Conservation (phyloP, 92 coral and sea anemone species). For the Porites evermanni region DNA sequence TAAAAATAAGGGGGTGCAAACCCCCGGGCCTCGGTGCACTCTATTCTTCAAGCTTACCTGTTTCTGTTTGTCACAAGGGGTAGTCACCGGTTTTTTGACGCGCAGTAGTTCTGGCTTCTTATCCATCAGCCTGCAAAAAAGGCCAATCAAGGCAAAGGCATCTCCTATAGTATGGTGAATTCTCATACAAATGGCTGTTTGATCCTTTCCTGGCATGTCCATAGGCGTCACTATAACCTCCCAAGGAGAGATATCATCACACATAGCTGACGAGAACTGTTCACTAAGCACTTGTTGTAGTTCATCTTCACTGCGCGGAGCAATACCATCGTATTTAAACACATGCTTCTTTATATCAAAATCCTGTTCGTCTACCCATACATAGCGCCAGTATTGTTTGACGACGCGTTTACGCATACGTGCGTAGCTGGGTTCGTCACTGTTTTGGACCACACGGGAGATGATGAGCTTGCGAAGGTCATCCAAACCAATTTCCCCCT, state of each 20-base stretch:
- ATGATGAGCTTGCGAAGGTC: conserved; percentile 76
- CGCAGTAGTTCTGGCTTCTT: conserved; percentile 89
- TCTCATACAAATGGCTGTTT: conserved; percentile 87
- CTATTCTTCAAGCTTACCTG: conserved; percentile 20
- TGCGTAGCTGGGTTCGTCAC: conserved; percentile 86
- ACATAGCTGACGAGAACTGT: conserved; percentile 68
- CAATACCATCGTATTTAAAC: conserved; percentile 63
- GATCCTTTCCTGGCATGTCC: conserved; percentile 72
- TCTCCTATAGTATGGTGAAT: conserved; percentile 96
- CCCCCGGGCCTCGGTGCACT: too few relatives aligned
- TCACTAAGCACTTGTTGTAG: conserved; percentile 70
- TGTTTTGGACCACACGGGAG: conserved; percentile 79
- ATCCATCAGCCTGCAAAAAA: conserved; percentile 87
- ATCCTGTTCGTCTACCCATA: conserved; percentile 86
- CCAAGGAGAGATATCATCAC: conserved; percentile 92
- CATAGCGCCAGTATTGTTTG: conserved; percentile 80
- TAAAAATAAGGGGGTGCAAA: too few relatives aligned
- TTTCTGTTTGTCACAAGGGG: conserved; percentile 90
- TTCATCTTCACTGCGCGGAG: conserved; percentile 80
- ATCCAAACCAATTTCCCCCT: conserved; percentile 76
- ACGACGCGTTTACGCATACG: conserved; percentile 86
- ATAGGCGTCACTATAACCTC: conserved; percentile 76
- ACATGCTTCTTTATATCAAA: conserved; percentile 87
- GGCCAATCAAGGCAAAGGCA: conserved; percentile 89
- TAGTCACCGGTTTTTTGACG: conserved; percentile 86